Evolutionary conservation across 2,888 invertebrate genomes (phyloP), one percentile per base, ranked within the genome.

Genomic region (Timandra comae): DNA sequence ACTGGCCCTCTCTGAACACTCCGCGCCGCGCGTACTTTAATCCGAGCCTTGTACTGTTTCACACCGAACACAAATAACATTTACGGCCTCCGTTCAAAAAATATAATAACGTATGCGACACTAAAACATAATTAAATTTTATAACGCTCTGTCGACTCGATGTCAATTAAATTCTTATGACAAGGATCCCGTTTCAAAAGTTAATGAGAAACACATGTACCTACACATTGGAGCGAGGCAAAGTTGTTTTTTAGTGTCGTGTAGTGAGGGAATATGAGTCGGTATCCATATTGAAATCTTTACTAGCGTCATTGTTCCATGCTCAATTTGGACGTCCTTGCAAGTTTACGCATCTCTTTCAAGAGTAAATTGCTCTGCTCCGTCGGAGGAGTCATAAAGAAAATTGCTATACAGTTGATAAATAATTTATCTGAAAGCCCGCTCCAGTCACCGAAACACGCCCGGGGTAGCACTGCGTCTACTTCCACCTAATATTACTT

Each of bases 381-480:
- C 82, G 82, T 77, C 81, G 79, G 82, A 82, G 82, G 84, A 84
- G 82, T 84, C 84, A 81, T 85, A 85, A 85, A 85, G 85, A 84
- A 85, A 85, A 85, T 85, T 85, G 85, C 84, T 80, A 82, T 84
- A 84, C 84, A 82, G 82, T 85, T 85, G 84, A 84, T 85, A 85
- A 85, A 85, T 85, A 84, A 85, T 85, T 84, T 84, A 85, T 85
- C 79, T 82, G 78, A 81, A 77, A 82, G 82, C 79, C 77, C 76
- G 75, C 77, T 72, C 81, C 79, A 84, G 84, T 85, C 84, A 82
- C 82, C 80, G 78, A 77, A 77, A 79, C 78, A 75, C 63, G 74
- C 66, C 58, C 64, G 63, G 72, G 69, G 75, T 71, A 72, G 69
- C 67, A 67, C 60, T 70, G 70, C 64, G 62, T 68, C 71, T 71